These are phyloP conservation scores for Melanargia galathea DNA, from an alignment of 2,888 invertebrate species.

Conservation along the genomic window DNA sequence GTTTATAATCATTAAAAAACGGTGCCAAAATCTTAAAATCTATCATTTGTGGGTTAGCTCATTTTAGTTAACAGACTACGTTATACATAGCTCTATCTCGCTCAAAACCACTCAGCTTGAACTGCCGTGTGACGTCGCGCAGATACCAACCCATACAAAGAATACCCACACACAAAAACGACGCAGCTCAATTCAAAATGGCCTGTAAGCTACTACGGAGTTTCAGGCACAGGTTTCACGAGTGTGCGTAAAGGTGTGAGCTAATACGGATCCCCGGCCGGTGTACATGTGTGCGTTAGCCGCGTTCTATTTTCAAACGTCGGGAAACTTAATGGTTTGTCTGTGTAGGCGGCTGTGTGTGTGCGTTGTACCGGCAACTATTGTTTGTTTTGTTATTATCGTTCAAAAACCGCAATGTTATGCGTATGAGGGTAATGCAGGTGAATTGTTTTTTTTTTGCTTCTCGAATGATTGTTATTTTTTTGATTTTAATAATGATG, in stretches of 20 bases:
- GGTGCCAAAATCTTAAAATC: not conserved
- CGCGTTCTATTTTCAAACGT: conserved; percentile 68
- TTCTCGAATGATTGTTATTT: conserved; percentile 23
- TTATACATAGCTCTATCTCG: conserved; percentile 7
- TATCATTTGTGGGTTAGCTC: not conserved
- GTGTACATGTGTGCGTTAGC: conserved; percentile 52
- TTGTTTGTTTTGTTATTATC: conserved; percentile 76
- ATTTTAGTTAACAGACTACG: not conserved
- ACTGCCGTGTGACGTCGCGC: conserved; percentile 49
- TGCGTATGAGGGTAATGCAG: conserved; percentile 23
- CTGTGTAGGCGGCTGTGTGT: conserved; percentile 62
- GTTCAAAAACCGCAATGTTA: conserved; percentile 48
- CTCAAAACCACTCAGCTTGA: conserved; percentile 48
- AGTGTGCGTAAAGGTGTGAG: conserved; percentile 51
- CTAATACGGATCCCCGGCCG: conserved; percentile 37
- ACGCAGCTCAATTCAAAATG: conserved; percentile 52
- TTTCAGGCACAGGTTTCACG: too few relatives aligned
- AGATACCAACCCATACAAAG: conserved; percentile 35
- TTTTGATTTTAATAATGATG: conserved; percentile 6
- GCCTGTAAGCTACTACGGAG: conserved; percentile 35
- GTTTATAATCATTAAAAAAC: not conserved
- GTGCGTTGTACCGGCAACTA: conserved; percentile 58
- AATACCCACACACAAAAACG: conserved; percentile 45
- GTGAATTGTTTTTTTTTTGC: conserved; percentile 11
- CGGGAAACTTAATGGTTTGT: conserved; percentile 70